Evolutionary conservation across 2,797 vertebrate genomes (phyloP).

Genomic region (Bovichtus diacanthus): DNA sequence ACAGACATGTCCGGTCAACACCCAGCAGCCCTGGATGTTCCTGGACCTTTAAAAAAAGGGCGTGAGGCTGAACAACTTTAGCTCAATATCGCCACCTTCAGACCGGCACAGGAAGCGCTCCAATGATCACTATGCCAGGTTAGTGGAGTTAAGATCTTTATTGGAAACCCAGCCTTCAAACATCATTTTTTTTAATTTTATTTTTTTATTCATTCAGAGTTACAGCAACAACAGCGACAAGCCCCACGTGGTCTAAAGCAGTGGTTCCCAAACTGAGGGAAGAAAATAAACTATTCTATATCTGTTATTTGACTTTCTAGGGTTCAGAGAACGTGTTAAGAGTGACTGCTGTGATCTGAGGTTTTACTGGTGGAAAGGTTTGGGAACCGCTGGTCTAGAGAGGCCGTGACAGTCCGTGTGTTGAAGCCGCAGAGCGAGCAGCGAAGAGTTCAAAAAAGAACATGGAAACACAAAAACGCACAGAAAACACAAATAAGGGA

Average conservation of each 20-base stretch:
- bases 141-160: slow-evolving; percentile 79
- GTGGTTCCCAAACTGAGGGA: slow-evolving; percentile 59
- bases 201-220: slow-evolving; percentile 53
- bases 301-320: neutral
- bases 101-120: slow-evolving; percentile 15
- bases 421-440: slow-evolving; percentile 36
- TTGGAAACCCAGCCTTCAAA: slow-evolving; percentile 78
- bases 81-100: slow-evolving; percentile 17
- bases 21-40: neutral
- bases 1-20: neutral
- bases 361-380: slow-evolving; percentile 41
- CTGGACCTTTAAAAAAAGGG: neutral
- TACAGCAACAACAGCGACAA: slow-evolving; percentile 56
- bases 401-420: neutral
- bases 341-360: slow-evolving; percentile 26
- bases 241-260: slow-evolving; percentile 38
- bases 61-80: rapidly evolving
- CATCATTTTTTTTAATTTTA: slow-evolving; percentile 65
- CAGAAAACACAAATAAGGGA: slow-evolving; percentile 49
- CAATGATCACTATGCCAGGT: slow-evolving; percentile 39
- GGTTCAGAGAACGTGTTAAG: neutral
- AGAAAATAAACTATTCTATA: slow-evolving; percentile 12
- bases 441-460: slow-evolving; percentile 37
- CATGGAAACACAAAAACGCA: slow-evolving; percentile 31
- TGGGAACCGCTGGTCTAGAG: slow-evolving; percentile 58